Conservation (phyloP, 2,113 vertebrate genomes). For the Myxocyprinus asiaticus region DNA sequence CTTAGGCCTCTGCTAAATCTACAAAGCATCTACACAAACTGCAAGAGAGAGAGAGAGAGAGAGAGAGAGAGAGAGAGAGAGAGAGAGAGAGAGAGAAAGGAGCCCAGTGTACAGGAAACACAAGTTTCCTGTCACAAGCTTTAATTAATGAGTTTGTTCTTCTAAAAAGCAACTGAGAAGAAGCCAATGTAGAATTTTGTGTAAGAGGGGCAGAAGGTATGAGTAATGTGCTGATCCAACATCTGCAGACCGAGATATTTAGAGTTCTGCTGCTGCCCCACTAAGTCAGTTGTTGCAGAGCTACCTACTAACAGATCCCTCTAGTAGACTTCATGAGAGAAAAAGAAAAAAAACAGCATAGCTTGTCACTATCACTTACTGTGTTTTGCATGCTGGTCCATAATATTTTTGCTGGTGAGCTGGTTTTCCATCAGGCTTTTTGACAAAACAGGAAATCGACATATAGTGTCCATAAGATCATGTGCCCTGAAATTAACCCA, state of each 20-base stretch:
- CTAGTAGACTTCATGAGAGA: background rate
- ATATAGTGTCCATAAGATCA: too few species aligned
- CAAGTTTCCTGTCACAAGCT: constrained; percentile 9
- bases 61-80: constrained; percentile 13
- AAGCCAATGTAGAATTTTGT: constrained; percentile 32
- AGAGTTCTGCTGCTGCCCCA: constrained; percentile 9
- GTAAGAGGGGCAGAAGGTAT: constrained; percentile 50
- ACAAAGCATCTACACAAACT: constrained; percentile 28
- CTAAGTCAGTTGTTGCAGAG: background rate
- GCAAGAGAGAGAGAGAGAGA: constrained; percentile 11
- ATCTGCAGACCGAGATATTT: constrained; percentile 41
- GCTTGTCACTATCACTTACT: too few species aligned
- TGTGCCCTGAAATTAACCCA: too few species aligned
- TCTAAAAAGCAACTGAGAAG: constrained; percentile 19
- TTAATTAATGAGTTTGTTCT: constrained; percentile 46
- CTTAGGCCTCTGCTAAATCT: constrained; percentile 33
- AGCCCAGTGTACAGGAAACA: background rate
- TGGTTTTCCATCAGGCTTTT: too few species aligned
- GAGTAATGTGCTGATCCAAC: constrained; percentile 50
- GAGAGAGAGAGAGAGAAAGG: constrained; percentile 14
- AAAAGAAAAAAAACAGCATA: too few species aligned
- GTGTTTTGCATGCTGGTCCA: too few species aligned
- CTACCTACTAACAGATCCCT: background rate
- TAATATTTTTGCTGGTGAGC: too few species aligned
- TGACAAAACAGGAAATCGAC: too few species aligned